A percentile compares a stretch with the other conserved stretches of the same genome.
phyloP scores from a whole-genome alignment of 2,797 vertebrate genomes.

The Eidolon dupreanum region DNA sequence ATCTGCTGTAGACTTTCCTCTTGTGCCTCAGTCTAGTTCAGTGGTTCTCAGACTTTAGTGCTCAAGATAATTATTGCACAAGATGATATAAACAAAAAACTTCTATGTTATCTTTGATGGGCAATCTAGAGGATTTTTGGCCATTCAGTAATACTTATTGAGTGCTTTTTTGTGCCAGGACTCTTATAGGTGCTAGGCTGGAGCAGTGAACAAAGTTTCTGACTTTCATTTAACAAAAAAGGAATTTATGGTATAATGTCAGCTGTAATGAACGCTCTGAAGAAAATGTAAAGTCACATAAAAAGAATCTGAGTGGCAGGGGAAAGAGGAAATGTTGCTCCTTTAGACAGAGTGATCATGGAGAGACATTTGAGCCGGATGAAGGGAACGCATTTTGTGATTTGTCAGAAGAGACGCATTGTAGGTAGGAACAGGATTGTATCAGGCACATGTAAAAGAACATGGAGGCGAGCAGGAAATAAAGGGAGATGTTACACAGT shows the following conservation, averaged over 20 bases:
- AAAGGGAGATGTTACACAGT: accelerated
- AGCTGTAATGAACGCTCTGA: too few species aligned
- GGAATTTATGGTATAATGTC: not conserved
- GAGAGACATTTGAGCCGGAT: not conserved
- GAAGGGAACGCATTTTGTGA: not conserved
- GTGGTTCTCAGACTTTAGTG: not conserved
- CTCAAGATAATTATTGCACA: not conserved
- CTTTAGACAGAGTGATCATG: not conserved
- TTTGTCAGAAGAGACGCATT: not conserved
- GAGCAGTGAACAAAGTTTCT: not conserved
- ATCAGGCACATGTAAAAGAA: not conserved
- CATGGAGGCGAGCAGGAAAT: too few species aligned
- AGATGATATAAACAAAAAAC: not conserved
- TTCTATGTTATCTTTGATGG: not conserved
- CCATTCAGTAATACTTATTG: not conserved
- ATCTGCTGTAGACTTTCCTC: not conserved
- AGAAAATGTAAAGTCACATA: not conserved
- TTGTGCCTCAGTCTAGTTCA: not conserved
- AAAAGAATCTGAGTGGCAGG: not conserved
- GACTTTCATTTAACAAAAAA: not conserved
- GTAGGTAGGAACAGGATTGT: not conserved
- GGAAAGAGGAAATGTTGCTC: not conserved
- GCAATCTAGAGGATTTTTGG: not conserved
- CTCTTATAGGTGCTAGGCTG: not conserved
- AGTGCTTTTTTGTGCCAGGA: not conserved